These are phyloP conservation scores for Andrena bucephala DNA, from an alignment of 2,888 invertebrate genomes.

Conservation along the genomic window DNA sequence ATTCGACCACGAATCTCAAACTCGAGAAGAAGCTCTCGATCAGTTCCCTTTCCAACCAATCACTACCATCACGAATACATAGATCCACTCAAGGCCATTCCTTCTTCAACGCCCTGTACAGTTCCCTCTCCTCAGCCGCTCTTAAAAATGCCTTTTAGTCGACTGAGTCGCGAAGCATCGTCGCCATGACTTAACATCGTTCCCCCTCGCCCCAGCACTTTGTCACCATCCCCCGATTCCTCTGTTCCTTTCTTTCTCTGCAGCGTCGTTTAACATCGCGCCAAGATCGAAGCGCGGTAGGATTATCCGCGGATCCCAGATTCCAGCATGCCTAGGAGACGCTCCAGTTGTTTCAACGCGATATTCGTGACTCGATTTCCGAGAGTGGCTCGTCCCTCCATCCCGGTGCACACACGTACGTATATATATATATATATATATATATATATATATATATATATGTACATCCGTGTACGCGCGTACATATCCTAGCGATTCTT, in stretches of 20 bases:
- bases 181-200: conserved; percentile 51
- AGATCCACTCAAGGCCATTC: background rate
- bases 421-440: background rate
- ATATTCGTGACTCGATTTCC: conserved; percentile 82
- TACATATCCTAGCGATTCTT: conserved; percentile 56
- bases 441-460: background rate
- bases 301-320: conserved; percentile 78
- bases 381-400: conserved; percentile 68
- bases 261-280: conserved; percentile 71
- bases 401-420: background rate
- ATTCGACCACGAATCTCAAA: background rate
- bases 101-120: background rate
- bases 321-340: conserved; percentile 71
- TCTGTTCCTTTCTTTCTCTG: conserved; percentile 48
- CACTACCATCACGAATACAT: background rate
- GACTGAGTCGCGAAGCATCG: conserved; percentile 13
- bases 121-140: background rate
- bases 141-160: conserved; percentile 3
- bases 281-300: conserved; percentile 74
- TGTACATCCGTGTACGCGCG: conserved; percentile 24
- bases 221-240: conserved; percentile 52
- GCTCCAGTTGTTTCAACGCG: conserved; percentile 79
- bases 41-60: background rate
- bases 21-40: background rate
- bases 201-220: conserved; percentile 28